Base-by-base conservation (phyloP, 1,140 invertebrate species). In the Hetaerina americana region DNA sequence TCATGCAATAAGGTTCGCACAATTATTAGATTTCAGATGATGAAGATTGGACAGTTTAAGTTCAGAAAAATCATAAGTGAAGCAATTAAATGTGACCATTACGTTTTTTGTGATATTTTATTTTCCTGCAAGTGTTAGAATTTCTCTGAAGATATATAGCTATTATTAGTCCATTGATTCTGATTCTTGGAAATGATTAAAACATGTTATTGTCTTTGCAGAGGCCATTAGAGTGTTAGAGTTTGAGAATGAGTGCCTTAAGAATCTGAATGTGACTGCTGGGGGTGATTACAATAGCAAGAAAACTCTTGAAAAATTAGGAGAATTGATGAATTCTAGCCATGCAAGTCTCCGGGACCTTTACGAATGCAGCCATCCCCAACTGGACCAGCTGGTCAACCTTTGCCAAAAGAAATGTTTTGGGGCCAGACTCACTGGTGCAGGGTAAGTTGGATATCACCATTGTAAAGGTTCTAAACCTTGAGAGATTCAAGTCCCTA, bases 301-400 rank as follows among this genome's bases (percentile, higher is more conserved):
- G 24, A 80, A 83, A 71, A 84, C 84, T 72, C 76, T 92, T 0
- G 71, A 82, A 26, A 81, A 82, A 40, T 82, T 99, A 57, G 95
- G 96, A 10, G 78, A 82, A 68, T 83, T 99, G 5, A 98, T 99
- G 95, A 88, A 87, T 27, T 84, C 87, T 68, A 98, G 95, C 78
- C 97, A 99, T 80, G 78, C 83, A 0, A 97, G 94, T 78, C 87
- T 97, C 27, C 83, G 87, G 70, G 85, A 91, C 68, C 79, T 95
- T 0, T 99, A 97, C 79, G 93, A 99, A 80, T 99, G 97, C 81
- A 97, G 94, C 70, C 95, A 97, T 84, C 85, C 89, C 0, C 87
- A 91, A 76, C 84, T 99, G 71, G 95, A 99, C 81, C 82, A 83
- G 69, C 82, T 99, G 5, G 94, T 98, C 28, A 81, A 89, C 27